Percentiles rank a stretch among this genome's conserved stretches.
phyloP scores from a whole-genome alignment of 2,888 invertebrate genomes.

The Platerodrilus igneus region DNA sequence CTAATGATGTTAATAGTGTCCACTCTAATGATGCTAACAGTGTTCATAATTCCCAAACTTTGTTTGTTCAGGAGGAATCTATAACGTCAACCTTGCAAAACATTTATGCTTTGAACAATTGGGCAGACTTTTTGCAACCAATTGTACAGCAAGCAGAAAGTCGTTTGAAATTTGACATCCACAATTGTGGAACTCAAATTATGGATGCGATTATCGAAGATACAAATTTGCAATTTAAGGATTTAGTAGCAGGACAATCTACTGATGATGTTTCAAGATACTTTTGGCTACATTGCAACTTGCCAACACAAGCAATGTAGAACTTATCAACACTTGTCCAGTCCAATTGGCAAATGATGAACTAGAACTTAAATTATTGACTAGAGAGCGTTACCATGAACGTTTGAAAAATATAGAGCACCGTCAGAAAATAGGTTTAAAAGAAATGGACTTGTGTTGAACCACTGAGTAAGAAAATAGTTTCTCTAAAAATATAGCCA shows the following conservation, averaged over 20 bases:
- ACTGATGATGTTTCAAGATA: conserved; percentile 58
- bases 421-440: conserved; percentile 42
- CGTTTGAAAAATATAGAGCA: conserved; percentile 39
- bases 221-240: conserved; percentile 45
- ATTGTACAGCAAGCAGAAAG: conserved; percentile 52
- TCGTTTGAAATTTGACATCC: conserved; percentile 57
- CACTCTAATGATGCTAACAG: too few species aligned
- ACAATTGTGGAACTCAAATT: conserved; percentile 55
- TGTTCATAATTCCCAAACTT: too few species aligned
- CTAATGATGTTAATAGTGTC: too few species aligned
- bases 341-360: conserved; percentile 40
- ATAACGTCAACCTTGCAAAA: too few species aligned
- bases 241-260: conserved; percentile 50
- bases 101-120: conserved; percentile 48
- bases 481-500: too few species aligned
- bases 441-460: too few species aligned
- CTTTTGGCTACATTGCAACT: conserved; percentile 64
- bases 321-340: conserved; percentile 34
- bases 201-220: conserved; percentile 41
- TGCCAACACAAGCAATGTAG: conserved; percentile 43
- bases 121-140: conserved; percentile 57
- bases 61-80: too few species aligned
- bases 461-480: too few species aligned
- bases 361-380: conserved; percentile 39
- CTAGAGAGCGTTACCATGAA: conserved; percentile 42